These are phyloP conservation scores for Drosophila emarginata DNA, from an alignment of 2,888 invertebrate species.

Conservation along the genomic window DNA sequence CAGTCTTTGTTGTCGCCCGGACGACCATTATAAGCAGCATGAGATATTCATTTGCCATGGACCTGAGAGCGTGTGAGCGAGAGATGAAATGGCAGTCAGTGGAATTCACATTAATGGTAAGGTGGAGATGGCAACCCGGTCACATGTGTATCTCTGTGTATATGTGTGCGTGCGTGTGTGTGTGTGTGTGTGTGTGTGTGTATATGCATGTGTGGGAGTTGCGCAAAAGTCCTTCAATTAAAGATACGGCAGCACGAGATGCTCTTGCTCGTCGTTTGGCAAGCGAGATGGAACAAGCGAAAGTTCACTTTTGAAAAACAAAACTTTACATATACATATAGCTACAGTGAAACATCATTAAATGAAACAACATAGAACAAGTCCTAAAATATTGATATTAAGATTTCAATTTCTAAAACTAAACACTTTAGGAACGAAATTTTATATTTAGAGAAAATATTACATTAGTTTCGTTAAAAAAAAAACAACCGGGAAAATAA, in stretches of 20 bases:
- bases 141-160: not conserved
- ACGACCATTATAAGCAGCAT: conserved; percentile 80
- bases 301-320: conserved; percentile 63
- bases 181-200: conserved; percentile 11
- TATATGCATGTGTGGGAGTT: conserved; percentile 51
- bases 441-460: too few relatives aligned
- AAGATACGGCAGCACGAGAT: conserved; percentile 66
- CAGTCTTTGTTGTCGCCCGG: conserved; percentile 58
- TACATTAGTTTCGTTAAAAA: too few relatives aligned
- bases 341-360: not conserved
- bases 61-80: conserved; percentile 35
- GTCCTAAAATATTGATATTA: too few relatives aligned
- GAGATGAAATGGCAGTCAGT: conserved; percentile 9
- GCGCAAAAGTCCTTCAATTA: conserved; percentile 78
- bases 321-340: conserved; percentile 35
- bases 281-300: conserved; percentile 72
- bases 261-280: conserved; percentile 34
- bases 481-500: too few relatives aligned
- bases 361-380: too few relatives aligned
- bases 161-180: conserved; percentile 15
- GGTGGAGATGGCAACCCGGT: conserved; percentile 31
- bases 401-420: too few relatives aligned
- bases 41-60: conserved; percentile 77
- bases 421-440: too few relatives aligned
- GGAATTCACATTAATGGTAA: conserved; percentile 17